Evolutionary conservation across 2,888 invertebrate genomes (phyloP).

Genomic region (Oligia fasciuncula): DNA sequence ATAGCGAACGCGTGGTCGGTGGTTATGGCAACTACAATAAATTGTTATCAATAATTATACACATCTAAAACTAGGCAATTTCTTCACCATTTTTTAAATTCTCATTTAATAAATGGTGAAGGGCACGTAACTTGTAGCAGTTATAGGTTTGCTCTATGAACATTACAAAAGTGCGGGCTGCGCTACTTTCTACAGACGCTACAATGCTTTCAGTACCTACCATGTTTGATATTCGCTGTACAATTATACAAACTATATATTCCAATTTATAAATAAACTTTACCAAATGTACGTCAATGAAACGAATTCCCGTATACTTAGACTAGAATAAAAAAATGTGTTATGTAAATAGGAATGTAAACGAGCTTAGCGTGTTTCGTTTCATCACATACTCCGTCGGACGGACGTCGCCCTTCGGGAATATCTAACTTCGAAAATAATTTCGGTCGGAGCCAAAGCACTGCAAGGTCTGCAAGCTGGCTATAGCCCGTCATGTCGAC

Average conservation of each 20-base stretch:
- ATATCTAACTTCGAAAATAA: conserved; percentile 64
- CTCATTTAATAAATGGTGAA: not conserved
- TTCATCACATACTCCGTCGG: conserved; percentile 65
- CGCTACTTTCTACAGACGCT: conserved; percentile 6
- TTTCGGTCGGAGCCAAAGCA: conserved; percentile 69
- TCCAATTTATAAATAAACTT: conserved; percentile 43
- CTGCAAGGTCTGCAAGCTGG: conserved; percentile 59
- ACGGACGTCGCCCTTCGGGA: conserved; percentile 63
- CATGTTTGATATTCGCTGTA: not conserved
- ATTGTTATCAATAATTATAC: not conserved
- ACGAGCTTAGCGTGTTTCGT: conserved; percentile 66
- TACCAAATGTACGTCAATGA: conserved; percentile 52
- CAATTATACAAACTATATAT: not conserved
- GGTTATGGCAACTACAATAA: not conserved
- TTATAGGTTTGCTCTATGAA: conserved; percentile 8
- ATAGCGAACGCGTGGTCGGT: not conserved
- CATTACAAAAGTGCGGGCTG: not conserved
- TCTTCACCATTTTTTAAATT: not conserved
- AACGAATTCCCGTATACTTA: conserved; percentile 50
- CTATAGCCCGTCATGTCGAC: conserved; percentile 70
- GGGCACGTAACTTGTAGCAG: not conserved
- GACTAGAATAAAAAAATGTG: conserved; percentile 49
- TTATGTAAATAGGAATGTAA: conserved; percentile 68
- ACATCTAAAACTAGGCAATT: not conserved
- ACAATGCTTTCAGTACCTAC: not conserved